These are phyloP conservation scores for Melieria crassipennis DNA, from an alignment of 2,888 invertebrate species.

Conservation along the genomic window DNA sequence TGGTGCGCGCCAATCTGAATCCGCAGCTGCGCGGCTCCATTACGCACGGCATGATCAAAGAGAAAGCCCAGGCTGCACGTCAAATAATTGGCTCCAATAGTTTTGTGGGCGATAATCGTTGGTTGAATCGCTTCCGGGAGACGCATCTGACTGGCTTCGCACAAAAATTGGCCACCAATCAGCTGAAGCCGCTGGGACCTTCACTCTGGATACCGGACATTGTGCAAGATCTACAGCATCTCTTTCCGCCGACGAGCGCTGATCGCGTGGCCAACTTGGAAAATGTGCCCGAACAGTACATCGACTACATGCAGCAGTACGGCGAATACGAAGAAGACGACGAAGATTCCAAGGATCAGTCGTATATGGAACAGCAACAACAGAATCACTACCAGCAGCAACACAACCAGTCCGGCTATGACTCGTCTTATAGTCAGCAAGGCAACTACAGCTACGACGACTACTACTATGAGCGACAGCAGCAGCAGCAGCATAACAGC, in stretches of 20 bases:
- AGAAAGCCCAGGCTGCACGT: slow-evolving; percentile 58
- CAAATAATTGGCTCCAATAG: slow-evolving; percentile 57
- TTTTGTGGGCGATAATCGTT: slow-evolving; percentile 60
- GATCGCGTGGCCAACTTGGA: slow-evolving; percentile 58
- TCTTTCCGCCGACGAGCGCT: slow-evolving; percentile 58
- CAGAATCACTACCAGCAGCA: slow-evolving; percentile 51
- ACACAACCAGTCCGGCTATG: slow-evolving; percentile 47
- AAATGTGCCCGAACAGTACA: slow-evolving; percentile 59
- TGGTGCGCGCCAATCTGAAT: slow-evolving; percentile 60
- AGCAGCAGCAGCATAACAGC: slow-evolving; percentile 45
- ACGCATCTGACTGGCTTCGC: slow-evolving; percentile 59
- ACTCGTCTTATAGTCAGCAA: slow-evolving; percentile 37
- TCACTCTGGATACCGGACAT: slow-evolving; percentile 60
- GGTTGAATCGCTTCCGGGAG: slow-evolving; percentile 61
- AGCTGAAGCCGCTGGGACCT: slow-evolving; percentile 56
- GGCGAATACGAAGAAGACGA: slow-evolving; percentile 62
- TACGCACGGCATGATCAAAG: slow-evolving; percentile 61
- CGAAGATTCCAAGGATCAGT: slow-evolving; percentile 40
- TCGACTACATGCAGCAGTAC: slow-evolving; percentile 60
- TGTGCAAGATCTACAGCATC: slow-evolving; percentile 57
- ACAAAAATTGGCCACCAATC: slow-evolving; percentile 57
- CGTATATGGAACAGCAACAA: slow-evolving; percentile 54
- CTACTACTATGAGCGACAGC: slow-evolving; percentile 55
- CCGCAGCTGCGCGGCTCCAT: slow-evolving; percentile 59
- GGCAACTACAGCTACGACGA: slow-evolving; percentile 40